A percentile compares a stretch with the other conserved stretches of the same genome.
Conservation (phyloP, 2,113 vertebrate genomes). For the Hipposideros armiger region DNA sequence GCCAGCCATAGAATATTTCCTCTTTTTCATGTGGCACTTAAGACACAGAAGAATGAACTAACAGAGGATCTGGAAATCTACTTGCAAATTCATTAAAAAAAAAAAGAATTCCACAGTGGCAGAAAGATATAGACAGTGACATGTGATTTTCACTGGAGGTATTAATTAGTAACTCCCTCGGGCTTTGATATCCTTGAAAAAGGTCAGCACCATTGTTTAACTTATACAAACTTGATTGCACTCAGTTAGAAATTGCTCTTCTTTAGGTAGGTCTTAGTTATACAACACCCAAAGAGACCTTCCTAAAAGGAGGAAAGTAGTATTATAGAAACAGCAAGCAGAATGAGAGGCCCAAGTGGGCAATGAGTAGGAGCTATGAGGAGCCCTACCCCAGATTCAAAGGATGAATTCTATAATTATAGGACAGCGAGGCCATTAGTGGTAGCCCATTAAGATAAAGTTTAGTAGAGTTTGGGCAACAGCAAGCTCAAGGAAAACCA, state of each 20-base stretch:
- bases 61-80: constrained; percentile 44
- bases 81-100: constrained; percentile 47
- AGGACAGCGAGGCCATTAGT: constrained; percentile 27
- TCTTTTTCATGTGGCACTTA: constrained; percentile 55
- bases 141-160: constrained; percentile 38
- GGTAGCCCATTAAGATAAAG: constrained; percentile 37
- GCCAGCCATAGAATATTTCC: constrained; percentile 32
- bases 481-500: constrained; percentile 46
- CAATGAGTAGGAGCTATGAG: not conserved
- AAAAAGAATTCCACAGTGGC: not conserved
- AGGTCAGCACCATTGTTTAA: constrained; percentile 29
- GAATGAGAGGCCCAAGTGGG: not conserved
- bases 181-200: constrained; percentile 30
- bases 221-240: constrained; percentile 30
- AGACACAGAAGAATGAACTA: constrained; percentile 30
- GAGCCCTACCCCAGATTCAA: constrained; percentile 16
- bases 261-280: not conserved
- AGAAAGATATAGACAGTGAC: constrained; percentile 30
- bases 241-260: constrained; percentile 48
- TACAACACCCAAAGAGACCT: not conserved
- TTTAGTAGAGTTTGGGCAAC: not conserved
- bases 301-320: not conserved
- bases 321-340: not conserved
- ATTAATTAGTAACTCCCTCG: constrained; percentile 59
- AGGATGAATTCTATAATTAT: constrained; percentile 46